A percentile compares a stretch with the other conserved stretches of the same genome.
phyloP scores from a whole-genome alignment of 2,888 invertebrate species.

The Leptinotarsa rubiginosa region DNA sequence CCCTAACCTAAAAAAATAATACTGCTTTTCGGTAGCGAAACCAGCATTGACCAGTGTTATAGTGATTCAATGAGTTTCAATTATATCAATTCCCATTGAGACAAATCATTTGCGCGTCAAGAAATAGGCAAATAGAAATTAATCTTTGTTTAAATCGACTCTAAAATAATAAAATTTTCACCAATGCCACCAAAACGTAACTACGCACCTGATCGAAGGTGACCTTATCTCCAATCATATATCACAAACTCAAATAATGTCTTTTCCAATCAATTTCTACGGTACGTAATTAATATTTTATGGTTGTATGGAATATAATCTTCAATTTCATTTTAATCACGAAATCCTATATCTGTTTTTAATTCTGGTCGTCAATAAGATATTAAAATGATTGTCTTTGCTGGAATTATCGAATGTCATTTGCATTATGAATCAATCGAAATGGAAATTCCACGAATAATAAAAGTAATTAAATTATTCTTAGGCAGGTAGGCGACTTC shows the following conservation, averaged over 20 bases:
- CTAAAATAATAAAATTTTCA: not conserved
- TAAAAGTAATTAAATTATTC: not conserved
- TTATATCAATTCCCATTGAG: too few species aligned
- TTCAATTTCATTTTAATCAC: constrained; percentile 9
- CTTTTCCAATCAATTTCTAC: not conserved
- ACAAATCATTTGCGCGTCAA: too few species aligned
- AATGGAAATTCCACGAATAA: constrained; percentile 4
- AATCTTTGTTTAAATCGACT: too few species aligned
- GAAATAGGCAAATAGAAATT: too few species aligned
- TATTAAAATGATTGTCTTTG: constrained; percentile 13
- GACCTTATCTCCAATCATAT: not conserved
- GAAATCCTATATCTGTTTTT: constrained; percentile 5
- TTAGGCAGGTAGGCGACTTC: not conserved
- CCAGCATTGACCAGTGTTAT: too few species aligned
- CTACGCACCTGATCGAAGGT: constrained; percentile 6
- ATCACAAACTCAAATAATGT: constrained; percentile 5
- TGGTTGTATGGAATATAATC: constrained; percentile 4
- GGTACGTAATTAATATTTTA: constrained; percentile 3
- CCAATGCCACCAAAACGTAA: not conserved
- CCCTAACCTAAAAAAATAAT: too few species aligned
- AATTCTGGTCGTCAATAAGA: constrained; percentile 12
- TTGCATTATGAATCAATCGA: not conserved
- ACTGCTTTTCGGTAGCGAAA: too few species aligned
- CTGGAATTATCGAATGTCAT: not conserved
- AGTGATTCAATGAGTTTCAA: too few species aligned